phyloP scores from a whole-genome alignment of 1,140 invertebrate genomes.

The Magallana angulata region DNA sequence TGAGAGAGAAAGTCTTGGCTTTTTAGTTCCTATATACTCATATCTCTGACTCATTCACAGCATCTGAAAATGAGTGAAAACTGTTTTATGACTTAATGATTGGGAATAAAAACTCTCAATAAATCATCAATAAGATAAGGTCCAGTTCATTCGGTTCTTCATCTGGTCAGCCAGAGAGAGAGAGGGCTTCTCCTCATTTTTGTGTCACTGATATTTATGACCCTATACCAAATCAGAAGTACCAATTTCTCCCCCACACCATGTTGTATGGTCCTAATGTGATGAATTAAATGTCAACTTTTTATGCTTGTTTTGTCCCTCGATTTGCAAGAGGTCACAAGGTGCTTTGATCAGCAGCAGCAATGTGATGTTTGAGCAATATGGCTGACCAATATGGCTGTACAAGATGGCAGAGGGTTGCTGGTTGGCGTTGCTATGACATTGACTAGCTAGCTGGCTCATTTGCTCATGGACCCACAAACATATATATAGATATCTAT shows the following conservation, averaged over 20 bases:
- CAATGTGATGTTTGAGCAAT: background rate
- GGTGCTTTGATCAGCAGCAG: background rate
- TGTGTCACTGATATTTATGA: slow-evolving; percentile 22
- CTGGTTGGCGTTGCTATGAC: slow-evolving; percentile 10
- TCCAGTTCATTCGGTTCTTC: background rate
- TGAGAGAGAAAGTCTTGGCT: background rate
- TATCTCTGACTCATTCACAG: slow-evolving; percentile 1
- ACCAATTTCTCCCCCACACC: slow-evolving; percentile 17
- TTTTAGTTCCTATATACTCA: background rate
- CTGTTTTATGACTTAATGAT: slow-evolving; percentile 29
- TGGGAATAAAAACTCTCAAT: slow-evolving; percentile 32
- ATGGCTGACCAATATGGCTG: background rate
- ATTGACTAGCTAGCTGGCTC: too few species aligned
- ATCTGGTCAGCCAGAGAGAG: slow-evolving; percentile 5
- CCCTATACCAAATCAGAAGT: background rate
- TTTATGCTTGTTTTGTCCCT: slow-evolving; percentile 9
- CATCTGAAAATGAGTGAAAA: slow-evolving; percentile 7
- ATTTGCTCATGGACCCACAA: too few species aligned
- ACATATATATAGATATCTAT: too few species aligned
- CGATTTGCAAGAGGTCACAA: background rate
- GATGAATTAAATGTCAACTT: slow-evolving; percentile 29
- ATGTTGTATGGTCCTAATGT: background rate
- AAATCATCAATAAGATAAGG: slow-evolving; percentile 24
- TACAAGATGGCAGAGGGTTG: background rate
- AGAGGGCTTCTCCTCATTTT: background rate